phyloP scores from a whole-genome alignment of 2,113 vertebrate species.

The Toxostoma redivivum region DNA sequence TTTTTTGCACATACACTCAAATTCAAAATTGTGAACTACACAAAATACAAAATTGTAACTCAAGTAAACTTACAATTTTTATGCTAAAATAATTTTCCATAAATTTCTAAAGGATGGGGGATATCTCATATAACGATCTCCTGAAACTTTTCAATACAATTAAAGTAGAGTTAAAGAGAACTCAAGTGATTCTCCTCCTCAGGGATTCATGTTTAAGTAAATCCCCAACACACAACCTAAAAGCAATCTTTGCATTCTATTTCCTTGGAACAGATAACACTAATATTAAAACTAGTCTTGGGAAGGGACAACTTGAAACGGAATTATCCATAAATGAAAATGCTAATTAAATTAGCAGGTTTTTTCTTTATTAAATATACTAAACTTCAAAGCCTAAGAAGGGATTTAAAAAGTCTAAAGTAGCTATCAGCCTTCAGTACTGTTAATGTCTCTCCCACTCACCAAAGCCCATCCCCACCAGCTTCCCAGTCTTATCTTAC shows the following conservation, averaged over 20 bases:
- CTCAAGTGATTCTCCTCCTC: neutral
- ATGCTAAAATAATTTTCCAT: neutral
- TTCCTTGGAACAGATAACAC: neutral
- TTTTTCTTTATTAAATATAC: neutral
- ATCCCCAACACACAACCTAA: neutral
- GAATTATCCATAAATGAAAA: slow-evolving; percentile 22
- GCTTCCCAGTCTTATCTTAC: neutral
- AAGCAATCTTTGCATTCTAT: neutral
- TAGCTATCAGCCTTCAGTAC: neutral
- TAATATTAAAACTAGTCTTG: neutral
- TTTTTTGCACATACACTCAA: neutral
- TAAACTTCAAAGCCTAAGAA: neutral
- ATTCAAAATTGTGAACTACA: neutral
- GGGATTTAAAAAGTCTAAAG: neutral
- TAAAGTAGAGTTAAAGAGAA: slow-evolving; percentile 11
- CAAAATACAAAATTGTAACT: neutral
- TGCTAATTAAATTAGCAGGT: neutral
- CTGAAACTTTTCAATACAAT: neutral
- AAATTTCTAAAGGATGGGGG: neutral
- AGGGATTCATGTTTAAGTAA: neutral
- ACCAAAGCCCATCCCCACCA: neutral
- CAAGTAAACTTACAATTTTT: neutral
- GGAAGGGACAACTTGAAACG: slow-evolving; percentile 1
- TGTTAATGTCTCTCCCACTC: neutral
- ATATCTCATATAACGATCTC: neutral